Evolutionary conservation across 2,888 invertebrate genomes (phyloP).

Genomic region (Caenorhabditis sp.): DNA sequence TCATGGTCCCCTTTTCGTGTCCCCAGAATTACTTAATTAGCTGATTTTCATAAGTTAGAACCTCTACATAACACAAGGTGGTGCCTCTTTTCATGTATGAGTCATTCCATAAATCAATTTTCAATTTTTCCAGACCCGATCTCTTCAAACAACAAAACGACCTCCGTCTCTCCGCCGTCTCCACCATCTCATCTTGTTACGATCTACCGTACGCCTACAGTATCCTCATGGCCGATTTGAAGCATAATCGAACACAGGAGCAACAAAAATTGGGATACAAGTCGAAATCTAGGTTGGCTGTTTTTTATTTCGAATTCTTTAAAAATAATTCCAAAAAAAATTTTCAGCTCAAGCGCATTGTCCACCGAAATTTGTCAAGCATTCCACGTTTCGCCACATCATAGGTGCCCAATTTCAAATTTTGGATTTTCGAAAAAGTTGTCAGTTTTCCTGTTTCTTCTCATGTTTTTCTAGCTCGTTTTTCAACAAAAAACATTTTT

Average conservation of each 20-base stretch:
- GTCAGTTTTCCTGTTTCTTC: background rate
- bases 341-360: background rate
- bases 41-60: no score
- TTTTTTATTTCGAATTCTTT: no score
- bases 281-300: no score
- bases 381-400: slow-evolving; percentile 48
- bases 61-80: no score
- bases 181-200: slow-evolving; percentile 60
- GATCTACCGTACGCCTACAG: slow-evolving; percentile 58
- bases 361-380: slow-evolving; percentile 47
- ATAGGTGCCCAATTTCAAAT: slow-evolving; percentile 31
- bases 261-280: background rate
- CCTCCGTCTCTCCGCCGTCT: slow-evolving; percentile 56
- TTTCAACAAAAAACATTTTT: background rate
- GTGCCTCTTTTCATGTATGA: no score
- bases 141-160: slow-evolving; percentile 44
- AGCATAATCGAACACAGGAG: slow-evolving; percentile 23
- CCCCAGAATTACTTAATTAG: no score
- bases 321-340: background rate
- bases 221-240: slow-evolving; percentile 31
- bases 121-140: no score
- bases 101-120: no score
- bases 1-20: no score
- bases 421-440: background rate
- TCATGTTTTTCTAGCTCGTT: background rate